Evolutionary conservation across 2,113 vertebrate species (phyloP), one percentile per base, ranked within the genome.

Genomic region (Eidolon helvum): DNA sequence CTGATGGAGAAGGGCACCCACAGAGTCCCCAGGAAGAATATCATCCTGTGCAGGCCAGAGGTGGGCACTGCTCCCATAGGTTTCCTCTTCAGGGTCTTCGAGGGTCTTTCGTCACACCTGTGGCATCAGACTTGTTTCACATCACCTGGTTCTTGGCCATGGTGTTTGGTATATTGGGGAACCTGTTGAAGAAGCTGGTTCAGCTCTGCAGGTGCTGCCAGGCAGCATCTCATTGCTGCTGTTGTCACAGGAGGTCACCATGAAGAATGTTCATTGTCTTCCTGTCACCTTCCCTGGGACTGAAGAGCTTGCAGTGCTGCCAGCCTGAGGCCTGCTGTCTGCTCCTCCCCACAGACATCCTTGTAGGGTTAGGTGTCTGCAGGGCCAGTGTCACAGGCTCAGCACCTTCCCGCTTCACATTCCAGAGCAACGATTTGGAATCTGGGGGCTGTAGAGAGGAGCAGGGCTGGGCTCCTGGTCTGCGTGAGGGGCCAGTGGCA

Each of bases 401-500:
- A 53, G 43, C 14, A 38, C 65, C 65, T 86, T 38, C 24, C 48
- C 10, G 16, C 65, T 22, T 86, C 24, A 53, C 65, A 68, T 30
- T 50, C 45, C 30, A 77, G 45, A 50, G 45, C 10, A 50, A 26
- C 48, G 7, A 16, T 28, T 7, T 2, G 28, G 28, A 30, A 24
- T 61, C 40, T 24, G 21, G 9, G 48, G 63, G 65, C 65, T 66
- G 65, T n/a, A n/a, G 65, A 18, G 33, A n/a, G 28, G 16, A 43
- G 26, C 14, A 30, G 5, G 7, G 65, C 28, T 28, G 4, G 78
- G 26, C 5, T 65, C 43, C n/a, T 50, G 30, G 12, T 19, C 15
- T 61, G 6, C 0, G 10, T 48, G 15, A 15, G 28, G 18, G 30
- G 14, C 7, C 0, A 22, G 0, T 12, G 50, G 75, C 11, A 43